phyloP scores from a whole-genome alignment of 2,888 invertebrate species.

The Nematopogon swammerdamellus region DNA sequence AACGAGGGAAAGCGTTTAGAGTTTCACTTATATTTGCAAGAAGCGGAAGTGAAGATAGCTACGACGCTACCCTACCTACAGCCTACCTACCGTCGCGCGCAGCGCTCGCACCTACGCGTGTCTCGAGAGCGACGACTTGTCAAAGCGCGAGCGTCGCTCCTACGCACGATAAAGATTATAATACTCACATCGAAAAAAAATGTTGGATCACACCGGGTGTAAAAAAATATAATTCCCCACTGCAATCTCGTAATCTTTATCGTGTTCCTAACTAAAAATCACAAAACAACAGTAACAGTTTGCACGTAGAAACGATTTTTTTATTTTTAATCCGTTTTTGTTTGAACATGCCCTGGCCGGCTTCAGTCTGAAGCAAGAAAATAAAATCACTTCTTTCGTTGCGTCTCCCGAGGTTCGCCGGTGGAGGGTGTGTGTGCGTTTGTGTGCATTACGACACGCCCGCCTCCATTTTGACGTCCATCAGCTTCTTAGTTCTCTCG shows the following conservation, averaged over 20 bases:
- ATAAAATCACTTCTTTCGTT: slow-evolving; percentile 52
- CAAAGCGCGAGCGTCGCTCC: too few species aligned
- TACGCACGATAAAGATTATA: slow-evolving; percentile 24
- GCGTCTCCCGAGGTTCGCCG: slow-evolving; percentile 21
- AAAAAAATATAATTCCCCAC: slow-evolving; percentile 51
- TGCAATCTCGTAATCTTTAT: slow-evolving; percentile 44
- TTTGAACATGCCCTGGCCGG: slow-evolving; percentile 25
- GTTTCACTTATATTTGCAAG: too few species aligned
- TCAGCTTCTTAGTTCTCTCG: slow-evolving; percentile 41
- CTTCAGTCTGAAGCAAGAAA: slow-evolving; percentile 23
- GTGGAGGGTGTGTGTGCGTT: slow-evolving; percentile 14
- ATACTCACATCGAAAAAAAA: slow-evolving; percentile 18
- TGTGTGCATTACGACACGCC: slow-evolving; percentile 52
- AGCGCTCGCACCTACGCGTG: too few species aligned
- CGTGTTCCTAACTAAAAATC: slow-evolving; percentile 26
- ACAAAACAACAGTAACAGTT: slow-evolving; percentile 31
- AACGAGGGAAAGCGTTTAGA: too few species aligned
- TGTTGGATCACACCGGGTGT: slow-evolving; percentile 30
- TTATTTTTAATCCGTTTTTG: slow-evolving; percentile 32
- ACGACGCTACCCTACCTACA: too few species aligned
- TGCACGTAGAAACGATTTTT: slow-evolving; percentile 34
- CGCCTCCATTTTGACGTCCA: slow-evolving; percentile 48
- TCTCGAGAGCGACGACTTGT: too few species aligned
- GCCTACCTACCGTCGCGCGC: too few species aligned
- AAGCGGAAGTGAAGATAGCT: too few species aligned